Conservation (phyloP, 2,113 vertebrate genomes). For the Oxyruncus cristatus region DNA sequence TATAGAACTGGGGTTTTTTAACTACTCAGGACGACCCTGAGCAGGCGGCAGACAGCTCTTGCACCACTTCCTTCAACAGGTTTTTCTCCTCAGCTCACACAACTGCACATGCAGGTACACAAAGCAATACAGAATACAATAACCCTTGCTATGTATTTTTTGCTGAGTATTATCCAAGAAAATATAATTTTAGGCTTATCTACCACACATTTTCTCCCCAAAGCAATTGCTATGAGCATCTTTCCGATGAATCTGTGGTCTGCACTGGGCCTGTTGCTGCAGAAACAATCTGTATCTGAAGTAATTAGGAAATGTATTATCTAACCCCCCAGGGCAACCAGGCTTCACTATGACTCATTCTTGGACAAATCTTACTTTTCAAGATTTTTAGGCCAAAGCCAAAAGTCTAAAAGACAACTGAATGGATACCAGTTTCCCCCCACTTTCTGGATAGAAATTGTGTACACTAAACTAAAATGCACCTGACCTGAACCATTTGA, state of each 20-base stretch:
- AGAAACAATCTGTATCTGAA: background rate
- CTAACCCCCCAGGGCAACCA: background rate
- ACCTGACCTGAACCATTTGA: background rate
- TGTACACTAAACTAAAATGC: background rate
- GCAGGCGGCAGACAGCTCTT: background rate
- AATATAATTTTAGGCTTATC: background rate
- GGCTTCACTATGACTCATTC: background rate
- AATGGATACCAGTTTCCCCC: background rate
- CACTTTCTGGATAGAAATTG: fast-evolving
- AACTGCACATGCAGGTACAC: background rate
- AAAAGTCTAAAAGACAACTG: background rate
- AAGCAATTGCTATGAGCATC: background rate
- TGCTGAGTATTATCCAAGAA: background rate
- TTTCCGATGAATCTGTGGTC: background rate
- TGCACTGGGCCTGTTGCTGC: background rate
- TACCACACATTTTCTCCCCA: fast-evolving
- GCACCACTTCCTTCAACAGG: background rate
- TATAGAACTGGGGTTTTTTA: background rate
- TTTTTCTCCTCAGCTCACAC: background rate
- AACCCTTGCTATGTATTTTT: background rate
- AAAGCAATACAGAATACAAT: background rate
- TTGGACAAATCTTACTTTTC: background rate
- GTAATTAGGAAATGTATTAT: background rate
- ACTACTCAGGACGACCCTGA: background rate
- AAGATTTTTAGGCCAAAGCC: background rate